Base-by-base conservation (phyloP, 1,140 invertebrate genomes). In the Ganaspis sp. region DNA sequence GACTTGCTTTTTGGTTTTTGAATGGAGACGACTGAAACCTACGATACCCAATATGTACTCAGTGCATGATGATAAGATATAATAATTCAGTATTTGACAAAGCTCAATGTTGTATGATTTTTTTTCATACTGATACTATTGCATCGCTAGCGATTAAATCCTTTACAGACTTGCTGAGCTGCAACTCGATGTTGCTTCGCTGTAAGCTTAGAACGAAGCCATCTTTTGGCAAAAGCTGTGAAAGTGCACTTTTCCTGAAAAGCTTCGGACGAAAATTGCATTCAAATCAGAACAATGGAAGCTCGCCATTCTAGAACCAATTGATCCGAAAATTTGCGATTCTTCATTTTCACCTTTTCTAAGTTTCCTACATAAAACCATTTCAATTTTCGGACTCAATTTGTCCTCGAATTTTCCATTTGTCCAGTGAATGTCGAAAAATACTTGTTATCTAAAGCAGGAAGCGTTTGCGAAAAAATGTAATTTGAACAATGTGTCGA, bases 41-140 rank as follows among this genome's bases (percentile, higher is more conserved):
- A 72, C 49, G 38, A n/a, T 73, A 79, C 72, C 73, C 49, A 74
- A 40, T 75, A 54, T 79, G 73, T 76, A 79, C 72, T 73, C 75
- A 75, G 77, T 64, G 73, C 64, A 71, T 79, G 64, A 71, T 70
- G 73, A 73, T 38, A 73, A 37, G 75, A 79, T 79, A 64, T 64
- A 64, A 81, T 78, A 76, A 78, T 73, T 74, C 70, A 75, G 74
- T 77, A 78, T 71, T 78, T 78, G 71, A 78, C 76, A 74, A 81
- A 80, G 69, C 72, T 73, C 37, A 74, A 64, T 69, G 34, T 40
- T 34, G 70, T 73, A 53, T 54, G 38, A 23, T 74, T 80, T 64
- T n/a, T n/a, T 74, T 76, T 77, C 17, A 38, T 64, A 64, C 58
- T 12, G 26, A 64, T 64, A 64, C 58, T 64, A 64, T 64, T 34